phyloP scores from a whole-genome alignment of 2,113 vertebrate genomes.

The Mus pahari region DNA sequence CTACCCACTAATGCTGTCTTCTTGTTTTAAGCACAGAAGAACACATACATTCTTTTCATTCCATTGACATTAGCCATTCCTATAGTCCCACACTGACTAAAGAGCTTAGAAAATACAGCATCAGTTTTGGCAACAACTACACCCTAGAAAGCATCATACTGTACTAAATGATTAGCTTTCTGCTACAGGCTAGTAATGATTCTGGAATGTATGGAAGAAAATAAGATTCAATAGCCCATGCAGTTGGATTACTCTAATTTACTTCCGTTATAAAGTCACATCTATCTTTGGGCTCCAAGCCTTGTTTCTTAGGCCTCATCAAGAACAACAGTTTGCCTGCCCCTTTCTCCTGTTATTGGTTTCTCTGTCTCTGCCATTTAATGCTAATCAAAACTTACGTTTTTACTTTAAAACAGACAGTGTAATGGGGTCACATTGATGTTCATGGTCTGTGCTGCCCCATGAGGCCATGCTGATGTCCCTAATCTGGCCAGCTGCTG shows the following conservation, averaged over 20 bases:
- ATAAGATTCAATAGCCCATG: neutral
- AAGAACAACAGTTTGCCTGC: neutral
- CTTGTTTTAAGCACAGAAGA: neutral
- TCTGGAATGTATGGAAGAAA: constrained; percentile 37
- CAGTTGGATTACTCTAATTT: neutral
- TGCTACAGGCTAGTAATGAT: neutral
- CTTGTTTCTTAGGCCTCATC: neutral
- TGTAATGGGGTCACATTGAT: neutral
- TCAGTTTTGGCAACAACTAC: neutral
- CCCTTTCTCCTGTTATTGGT: neutral
- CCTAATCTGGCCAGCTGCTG: neutral
- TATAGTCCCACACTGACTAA: neutral
- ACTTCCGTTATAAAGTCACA: neutral
- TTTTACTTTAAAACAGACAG: neutral
- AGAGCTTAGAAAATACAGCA: neutral
- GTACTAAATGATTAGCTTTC: neutral
- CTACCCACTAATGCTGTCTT: neutral
- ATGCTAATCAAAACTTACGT: neutral
- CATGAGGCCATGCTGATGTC: neutral
- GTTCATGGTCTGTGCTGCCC: neutral
- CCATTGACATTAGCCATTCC: neutral
- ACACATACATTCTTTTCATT: neutral
- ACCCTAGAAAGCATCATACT: neutral
- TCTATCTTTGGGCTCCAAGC: neutral
- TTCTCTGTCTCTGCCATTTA: neutral